Base-by-base conservation (phyloP, 1,140 invertebrate species). In the Pissodes strobi region DNA sequence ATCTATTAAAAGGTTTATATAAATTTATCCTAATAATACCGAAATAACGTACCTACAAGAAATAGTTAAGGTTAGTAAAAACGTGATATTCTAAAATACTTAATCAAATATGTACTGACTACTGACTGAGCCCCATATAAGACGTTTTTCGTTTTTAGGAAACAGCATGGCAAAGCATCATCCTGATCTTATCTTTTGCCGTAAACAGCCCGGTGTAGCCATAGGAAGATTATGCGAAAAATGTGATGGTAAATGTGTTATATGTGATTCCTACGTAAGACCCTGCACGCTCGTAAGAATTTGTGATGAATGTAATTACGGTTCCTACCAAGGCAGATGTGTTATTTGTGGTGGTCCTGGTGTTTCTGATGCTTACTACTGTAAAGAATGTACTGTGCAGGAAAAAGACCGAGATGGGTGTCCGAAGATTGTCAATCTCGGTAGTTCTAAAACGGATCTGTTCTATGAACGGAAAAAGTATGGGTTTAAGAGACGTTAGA, bases 391-490 rank as follows among this genome's bases (percentile, higher is more conserved):
- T 76, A 99, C 97, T 1, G 94, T 99, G 68, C 94, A 97, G 79
- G 98, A 99, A 78, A 99, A 99, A 86, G 98, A 99, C 81, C 87
- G 98, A 79, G 98, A 99, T 83, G 98, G 98, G 0, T 99, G 98
- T 84, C 98, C 98, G 0, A 99, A 99, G 82, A 99, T 99, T 82
- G 97, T 99, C 0, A 99, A 99, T 79, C 82, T 99, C 30, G 97
- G 97, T 58, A 98, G 95, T 81, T 98, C 97, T 0, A 99, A 99
- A 81, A 99, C 97, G 66, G 98, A 99, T 85, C 82, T 99, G 63
- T 99, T 99, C 80, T 99, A 99, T 77, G 97, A 99, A 82, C 84
- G 97, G 74, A 99, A 99, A 81, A 99, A 99, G 85, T 99, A 99
- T 86, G 97, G 97, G 9, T 99, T 99, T 78, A 98, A 98, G 76